Base-by-base conservation (phyloP, 2,888 invertebrate genomes). In the Criorhina ranunculi region DNA sequence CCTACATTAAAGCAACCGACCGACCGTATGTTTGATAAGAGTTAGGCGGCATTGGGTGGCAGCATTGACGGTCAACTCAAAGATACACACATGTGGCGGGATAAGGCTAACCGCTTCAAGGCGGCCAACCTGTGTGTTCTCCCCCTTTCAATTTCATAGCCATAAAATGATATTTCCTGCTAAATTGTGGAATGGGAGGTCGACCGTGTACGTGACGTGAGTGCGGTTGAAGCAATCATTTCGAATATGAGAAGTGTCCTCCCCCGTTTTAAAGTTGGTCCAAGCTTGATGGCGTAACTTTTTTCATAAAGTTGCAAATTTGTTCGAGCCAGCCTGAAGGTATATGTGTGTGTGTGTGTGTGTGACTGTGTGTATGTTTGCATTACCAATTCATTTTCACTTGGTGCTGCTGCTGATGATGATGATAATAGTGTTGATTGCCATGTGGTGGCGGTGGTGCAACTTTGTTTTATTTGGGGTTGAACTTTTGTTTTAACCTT, bases 241-340 rank as follows among this genome's bases (percentile, higher is more conserved):
- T 76, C 62, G 51, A 64, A 57, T 53, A 44, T 70, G 76, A 64
- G 35, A 75, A 70, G 76, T 69, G 81, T 76, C 69, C 59, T n/a
- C 57, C 42, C 62, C 29, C 40, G 49, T 76, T 81, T 69, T 67
- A 76, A 81, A 76, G 62, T 81, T 76, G 69, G 76, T 70, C 81
- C 69, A 69, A 33, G 53, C 69, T 62, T 81, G 69, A 70, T 70
- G 69, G 69, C 49, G 11, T 37, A 81, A 76, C 81, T 70, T 81
- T 81, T 81, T 76, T 81, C 76, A 76, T 81, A 81, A 81, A 76
- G 76, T 75, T 69, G 55, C 62, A 59, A 75, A 57, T 62, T 53
- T 33, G 29, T 75, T 70, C 19, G 31, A 37, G 33, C 19, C 19
- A 37, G 59, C 40, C 42, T 19, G 31, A 31, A 73, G 62, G 70